Conservation (phyloP, 1,140 invertebrate genomes). For the Pseudomyrmex dendroicus region DNA sequence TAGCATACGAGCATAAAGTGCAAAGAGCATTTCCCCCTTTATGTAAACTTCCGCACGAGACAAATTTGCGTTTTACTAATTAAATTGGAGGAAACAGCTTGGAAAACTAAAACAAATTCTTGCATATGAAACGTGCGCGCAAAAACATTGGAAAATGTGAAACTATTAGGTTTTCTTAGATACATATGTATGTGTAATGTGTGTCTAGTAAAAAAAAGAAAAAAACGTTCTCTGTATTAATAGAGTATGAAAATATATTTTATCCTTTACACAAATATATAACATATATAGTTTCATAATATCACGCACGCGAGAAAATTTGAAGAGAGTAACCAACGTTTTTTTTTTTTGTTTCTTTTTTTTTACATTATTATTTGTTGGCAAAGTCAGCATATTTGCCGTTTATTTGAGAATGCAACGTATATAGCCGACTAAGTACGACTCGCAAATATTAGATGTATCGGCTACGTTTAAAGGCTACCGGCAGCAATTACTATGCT, state of each 20-base stretch:
- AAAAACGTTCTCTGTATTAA: too few species aligned
- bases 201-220: neutral
- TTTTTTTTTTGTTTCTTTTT: too few species aligned
- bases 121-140: neutral
- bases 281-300: neutral
- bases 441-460: conserved; percentile 46
- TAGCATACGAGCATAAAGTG: neutral
- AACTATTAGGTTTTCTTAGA: neutral
- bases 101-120: conserved; percentile 20
- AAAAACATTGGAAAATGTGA: neutral
- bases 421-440: neutral
- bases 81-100: conserved; percentile 10
- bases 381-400: neutral
- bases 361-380: too few species aligned
- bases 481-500: conserved; percentile 51
- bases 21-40: conserved; percentile 4
- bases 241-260: neutral
- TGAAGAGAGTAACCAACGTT: neutral
- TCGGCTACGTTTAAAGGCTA: conserved; percentile 28
- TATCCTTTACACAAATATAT: neutral
- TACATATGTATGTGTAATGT: too few species aligned
- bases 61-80: conserved; percentile 16
- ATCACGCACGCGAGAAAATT: neutral
- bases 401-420: neutral
- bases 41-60: conserved; percentile 23